Conservation (phyloP, 2,888 invertebrate genomes). For the Conus canariensis region DNA sequence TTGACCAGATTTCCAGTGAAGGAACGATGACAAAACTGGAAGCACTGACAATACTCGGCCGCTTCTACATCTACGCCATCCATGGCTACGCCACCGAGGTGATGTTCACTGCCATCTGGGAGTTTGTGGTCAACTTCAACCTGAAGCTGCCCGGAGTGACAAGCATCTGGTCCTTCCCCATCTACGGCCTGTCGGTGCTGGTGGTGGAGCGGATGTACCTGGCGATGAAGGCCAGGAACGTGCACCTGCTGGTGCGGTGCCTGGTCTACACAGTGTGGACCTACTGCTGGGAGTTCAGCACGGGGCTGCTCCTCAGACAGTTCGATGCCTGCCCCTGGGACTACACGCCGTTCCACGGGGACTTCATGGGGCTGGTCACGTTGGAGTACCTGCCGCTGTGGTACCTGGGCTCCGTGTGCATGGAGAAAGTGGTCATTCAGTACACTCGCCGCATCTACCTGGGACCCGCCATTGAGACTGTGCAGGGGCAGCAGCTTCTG, state of each 20-base stretch:
- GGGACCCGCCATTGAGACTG: slow-evolving; percentile 57
- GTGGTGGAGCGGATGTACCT: slow-evolving; percentile 79
- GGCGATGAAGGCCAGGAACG: slow-evolving; percentile 55
- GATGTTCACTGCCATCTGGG: slow-evolving; percentile 81
- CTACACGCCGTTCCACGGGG: slow-evolving; percentile 79
- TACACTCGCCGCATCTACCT: slow-evolving; percentile 67
- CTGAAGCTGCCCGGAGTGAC: slow-evolving; percentile 80
- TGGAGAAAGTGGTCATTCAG: slow-evolving; percentile 68
- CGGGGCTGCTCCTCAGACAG: slow-evolving; percentile 79
- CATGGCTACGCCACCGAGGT: slow-evolving; percentile 78
- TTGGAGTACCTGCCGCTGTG: slow-evolving; percentile 81
- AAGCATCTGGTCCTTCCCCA: slow-evolving; percentile 80
- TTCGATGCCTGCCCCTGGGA: slow-evolving; percentile 82
- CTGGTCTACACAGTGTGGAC: slow-evolving; percentile 79
- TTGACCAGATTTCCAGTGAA: background rate
- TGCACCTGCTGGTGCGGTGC: slow-evolving; percentile 77
- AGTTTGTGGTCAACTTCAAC: slow-evolving; percentile 79
- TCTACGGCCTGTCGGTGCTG: slow-evolving; percentile 79
- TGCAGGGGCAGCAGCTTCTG: slow-evolving; percentile 21
- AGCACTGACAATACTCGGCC: slow-evolving; percentile 62
- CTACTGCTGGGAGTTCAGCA: slow-evolving; percentile 80
- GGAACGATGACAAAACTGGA: slow-evolving; percentile 38
- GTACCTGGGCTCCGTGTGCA: slow-evolving; percentile 75
- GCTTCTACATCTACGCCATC: slow-evolving; percentile 77
- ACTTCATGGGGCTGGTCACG: slow-evolving; percentile 80